Evolutionary conservation across 2,888 invertebrate genomes (phyloP).

Genomic region (Venusia cambrica): DNA sequence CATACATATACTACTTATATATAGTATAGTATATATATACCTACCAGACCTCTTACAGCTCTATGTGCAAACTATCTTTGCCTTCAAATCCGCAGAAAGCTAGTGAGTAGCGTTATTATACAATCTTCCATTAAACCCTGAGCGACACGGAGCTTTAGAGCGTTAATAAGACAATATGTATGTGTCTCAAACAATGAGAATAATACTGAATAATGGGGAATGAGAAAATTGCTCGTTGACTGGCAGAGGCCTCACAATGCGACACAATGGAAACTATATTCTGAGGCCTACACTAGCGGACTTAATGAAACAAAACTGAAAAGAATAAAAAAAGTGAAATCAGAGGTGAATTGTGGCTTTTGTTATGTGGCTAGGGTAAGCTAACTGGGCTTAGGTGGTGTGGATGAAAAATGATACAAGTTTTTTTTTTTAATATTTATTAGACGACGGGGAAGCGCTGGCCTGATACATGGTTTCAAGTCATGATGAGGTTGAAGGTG

Average conservation of each 20-base stretch:
- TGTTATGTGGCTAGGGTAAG: too few relatives aligned
- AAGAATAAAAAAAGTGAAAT: conserved; percentile 56
- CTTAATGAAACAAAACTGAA: conserved; percentile 70
- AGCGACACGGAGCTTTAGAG: conserved; percentile 37
- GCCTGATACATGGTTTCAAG: too few relatives aligned
- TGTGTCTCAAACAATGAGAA: conserved; percentile 67
- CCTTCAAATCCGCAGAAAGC: conserved; percentile 8
- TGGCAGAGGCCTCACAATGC: conserved; percentile 66
- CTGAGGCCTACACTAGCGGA: conserved; percentile 49
- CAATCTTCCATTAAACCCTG: conserved; percentile 34
- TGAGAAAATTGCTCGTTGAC: conserved; percentile 74
- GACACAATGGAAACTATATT: conserved; percentile 67
- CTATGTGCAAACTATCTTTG: conserved; percentile 1
- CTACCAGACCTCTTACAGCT: too few relatives aligned
- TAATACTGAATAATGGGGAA: conserved; percentile 72
- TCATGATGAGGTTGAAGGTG: too few relatives aligned
- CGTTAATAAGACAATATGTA: conserved; percentile 56
- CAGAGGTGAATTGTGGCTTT: conserved; percentile 41
- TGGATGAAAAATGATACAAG: too few relatives aligned
- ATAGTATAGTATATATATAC: too few relatives aligned
- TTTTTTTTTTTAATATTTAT: too few relatives aligned
- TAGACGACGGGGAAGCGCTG: too few relatives aligned
- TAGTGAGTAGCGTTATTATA: conserved; percentile 17
- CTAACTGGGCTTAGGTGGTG: too few relatives aligned
- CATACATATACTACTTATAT: too few relatives aligned